Evolutionary conservation across 1,140 invertebrate species (phyloP).

Genomic region (Ephestia elutella): DNA sequence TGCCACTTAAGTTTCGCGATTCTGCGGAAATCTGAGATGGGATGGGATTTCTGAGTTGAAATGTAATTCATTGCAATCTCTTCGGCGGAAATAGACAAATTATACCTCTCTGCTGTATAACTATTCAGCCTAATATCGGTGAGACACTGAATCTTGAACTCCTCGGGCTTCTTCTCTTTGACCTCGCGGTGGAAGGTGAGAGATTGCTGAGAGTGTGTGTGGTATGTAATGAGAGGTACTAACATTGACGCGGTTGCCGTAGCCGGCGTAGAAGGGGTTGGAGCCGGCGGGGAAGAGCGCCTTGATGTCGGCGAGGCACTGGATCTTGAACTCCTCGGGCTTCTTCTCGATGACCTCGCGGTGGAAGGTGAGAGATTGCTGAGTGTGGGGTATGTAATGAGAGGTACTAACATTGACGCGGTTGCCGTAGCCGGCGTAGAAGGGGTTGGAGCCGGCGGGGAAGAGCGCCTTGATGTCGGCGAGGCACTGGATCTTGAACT

Average conservation of each 20-base stretch:
- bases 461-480: slow-evolving; percentile 96
- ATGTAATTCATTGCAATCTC: too few species aligned
- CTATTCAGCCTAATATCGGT: slow-evolving; percentile 96
- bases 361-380: too few species aligned
- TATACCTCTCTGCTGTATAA: too few species aligned
- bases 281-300: slow-evolving; percentile 89
- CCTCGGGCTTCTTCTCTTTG: slow-evolving; percentile 99
- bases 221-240: slow-evolving; percentile 66
- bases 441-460: too few species aligned
- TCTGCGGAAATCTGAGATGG: too few species aligned
- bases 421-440: too few species aligned
- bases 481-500: slow-evolving; percentile 98
- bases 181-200: slow-evolving; percentile 98
- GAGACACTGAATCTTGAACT: slow-evolving; percentile 98
- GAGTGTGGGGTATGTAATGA: too few species aligned
- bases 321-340: slow-evolving; percentile 99
- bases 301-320: slow-evolving; percentile 96
- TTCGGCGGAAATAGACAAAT: too few species aligned
- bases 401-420: too few species aligned
- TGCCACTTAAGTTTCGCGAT: too few species aligned
- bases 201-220: too few species aligned
- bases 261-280: slow-evolving; percentile 98
- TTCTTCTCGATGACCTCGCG: slow-evolving; percentile 99
- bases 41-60: too few species aligned
- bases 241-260: slow-evolving; percentile 97